Evolutionary conservation across 2,797 vertebrate species (phyloP).

Genomic region (Perodicticus potto): DNA sequence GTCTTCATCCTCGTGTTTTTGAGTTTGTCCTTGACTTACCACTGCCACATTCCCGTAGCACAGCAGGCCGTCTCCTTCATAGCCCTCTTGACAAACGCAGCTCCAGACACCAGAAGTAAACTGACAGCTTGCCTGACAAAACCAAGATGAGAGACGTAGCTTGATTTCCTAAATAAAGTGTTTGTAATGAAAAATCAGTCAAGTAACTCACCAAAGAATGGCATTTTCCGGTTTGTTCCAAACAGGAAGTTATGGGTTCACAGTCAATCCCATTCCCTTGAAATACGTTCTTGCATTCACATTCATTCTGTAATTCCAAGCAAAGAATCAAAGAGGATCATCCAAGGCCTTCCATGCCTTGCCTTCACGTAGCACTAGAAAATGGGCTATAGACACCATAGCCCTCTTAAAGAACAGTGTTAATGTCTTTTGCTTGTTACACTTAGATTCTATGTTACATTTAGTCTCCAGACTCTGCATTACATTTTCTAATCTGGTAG

Average conservation of each 20-base stretch:
- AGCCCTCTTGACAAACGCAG: constrained; percentile 93
- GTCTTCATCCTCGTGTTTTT: not conserved
- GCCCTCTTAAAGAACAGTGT: not conserved
- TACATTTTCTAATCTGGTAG: not conserved
- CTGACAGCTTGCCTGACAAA: constrained; percentile 92
- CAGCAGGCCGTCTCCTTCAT: constrained; percentile 90
- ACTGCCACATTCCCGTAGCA: constrained; percentile 92
- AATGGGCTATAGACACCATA: rapidly evolving
- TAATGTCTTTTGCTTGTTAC: not conserved
- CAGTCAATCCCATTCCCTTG: constrained; percentile 93
- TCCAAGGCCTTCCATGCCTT: not conserved
- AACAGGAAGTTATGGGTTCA: constrained; percentile 91
- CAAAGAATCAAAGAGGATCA: constrained; percentile 21
- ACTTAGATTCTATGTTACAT: not conserved
- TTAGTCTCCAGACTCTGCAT: not conserved
- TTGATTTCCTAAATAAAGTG: not conserved
- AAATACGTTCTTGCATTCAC: constrained; percentile 93
- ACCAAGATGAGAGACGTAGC: not conserved
- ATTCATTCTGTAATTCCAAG: constrained; percentile 91
- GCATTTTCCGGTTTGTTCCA: constrained; percentile 90
- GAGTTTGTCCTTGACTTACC: constrained; percentile 86
- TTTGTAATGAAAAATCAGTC: not conserved
- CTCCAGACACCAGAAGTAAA: constrained; percentile 88
- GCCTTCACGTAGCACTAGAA: rapidly evolving
- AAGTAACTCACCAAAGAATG: constrained; percentile 92